Conservation (phyloP, 2,113 vertebrate species). For the Pteruthius melanotis region DNA sequence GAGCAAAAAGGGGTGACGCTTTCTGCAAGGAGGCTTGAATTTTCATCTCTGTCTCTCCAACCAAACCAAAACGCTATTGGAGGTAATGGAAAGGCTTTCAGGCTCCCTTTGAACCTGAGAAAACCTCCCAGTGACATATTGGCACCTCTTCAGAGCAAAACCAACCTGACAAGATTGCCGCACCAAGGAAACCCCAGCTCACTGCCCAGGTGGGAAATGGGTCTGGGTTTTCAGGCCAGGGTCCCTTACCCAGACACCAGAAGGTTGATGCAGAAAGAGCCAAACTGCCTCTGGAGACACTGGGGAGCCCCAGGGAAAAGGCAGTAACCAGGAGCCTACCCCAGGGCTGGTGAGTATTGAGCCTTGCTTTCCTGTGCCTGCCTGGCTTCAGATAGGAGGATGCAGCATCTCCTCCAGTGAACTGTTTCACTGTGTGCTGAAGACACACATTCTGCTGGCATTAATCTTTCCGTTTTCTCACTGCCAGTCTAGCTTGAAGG, state of each 20-base stretch:
- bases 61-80: not conserved
- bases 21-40: not conserved
- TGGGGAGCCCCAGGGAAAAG: not conserved
- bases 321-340: not conserved
- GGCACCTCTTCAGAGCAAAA: not conserved
- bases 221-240: not conserved
- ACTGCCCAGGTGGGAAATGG: not conserved
- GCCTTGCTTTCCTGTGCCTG: not conserved
- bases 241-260: not conserved
- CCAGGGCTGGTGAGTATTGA: accelerated
- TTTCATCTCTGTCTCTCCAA: not conserved
- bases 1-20: not conserved
- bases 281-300: not conserved
- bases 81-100: not conserved
- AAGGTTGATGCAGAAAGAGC: not conserved
- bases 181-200: not conserved
- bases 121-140: not conserved
- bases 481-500: not conserved
- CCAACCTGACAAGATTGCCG: not conserved
- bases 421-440: not conserved
- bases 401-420: not conserved
- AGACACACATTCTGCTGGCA: not conserved
- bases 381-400: not conserved
- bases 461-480: not conserved
- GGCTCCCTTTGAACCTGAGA: not conserved